Base-by-base conservation (phyloP, 2,888 invertebrate species). In the Yponomeuta malinellus region DNA sequence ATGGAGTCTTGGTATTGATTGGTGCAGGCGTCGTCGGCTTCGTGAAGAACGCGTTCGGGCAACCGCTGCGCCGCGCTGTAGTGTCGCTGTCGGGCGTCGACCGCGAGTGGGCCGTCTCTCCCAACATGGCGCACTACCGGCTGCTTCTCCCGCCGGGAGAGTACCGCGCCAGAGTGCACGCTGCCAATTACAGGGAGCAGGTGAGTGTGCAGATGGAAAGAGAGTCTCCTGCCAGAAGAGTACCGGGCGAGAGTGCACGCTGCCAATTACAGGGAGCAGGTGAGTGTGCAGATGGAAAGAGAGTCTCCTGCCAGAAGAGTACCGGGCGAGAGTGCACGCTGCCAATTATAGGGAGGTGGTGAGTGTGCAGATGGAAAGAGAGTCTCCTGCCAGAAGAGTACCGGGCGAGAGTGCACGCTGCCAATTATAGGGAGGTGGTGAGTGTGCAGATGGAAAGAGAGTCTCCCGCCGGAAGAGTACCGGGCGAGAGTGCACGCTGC, bases 51-150 rank as follows among this genome's bases (percentile, higher is more conserved):
- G 91, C 90, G 2, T 81, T 92, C 9, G 94, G 94, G 0, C 85
- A 93, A 37, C 95, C 96, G 1, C 86, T 97, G 79, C 91, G 95
- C 0, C 94, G 96, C 72, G 97, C 98, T 0, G 93, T 92, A 0
- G 91, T 99, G 0, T 90, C 92, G 6, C 92, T 99, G 0, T 86
- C 93, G 63, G 94, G 94, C 66, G 84, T 93, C 71, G 87, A 93
- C 72, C 87, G 93, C 0, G 83, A 90, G 48, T 94, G 94, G 79
- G 92, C 93, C 69, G 95, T 96, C 0, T 93, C 95, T 0, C 90
- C 91, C 77, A 96, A 95, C 82, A 92, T 93, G 76, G 97, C 96
- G 0, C 93, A 94, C 77, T 97, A 95, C 84, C 95, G 95, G 81
- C 88, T 95, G 69, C 93, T 96, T 79, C 87, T 97, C 70, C 94